phyloP scores from a whole-genome alignment of 1,140 invertebrate species.

The Hesperophylax magnus region DNA sequence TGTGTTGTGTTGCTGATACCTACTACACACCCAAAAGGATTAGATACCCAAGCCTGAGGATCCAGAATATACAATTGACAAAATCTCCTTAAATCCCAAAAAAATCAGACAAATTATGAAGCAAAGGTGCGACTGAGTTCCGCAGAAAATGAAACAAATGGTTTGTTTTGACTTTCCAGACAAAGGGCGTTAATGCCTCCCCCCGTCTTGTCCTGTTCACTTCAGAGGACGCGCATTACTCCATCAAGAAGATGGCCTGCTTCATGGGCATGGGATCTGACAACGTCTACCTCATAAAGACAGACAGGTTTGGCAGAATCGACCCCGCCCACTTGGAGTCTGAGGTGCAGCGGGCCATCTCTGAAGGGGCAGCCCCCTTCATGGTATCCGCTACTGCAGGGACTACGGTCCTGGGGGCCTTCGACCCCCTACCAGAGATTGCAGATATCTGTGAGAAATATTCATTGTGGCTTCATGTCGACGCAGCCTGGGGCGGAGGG shows the following conservation, averaged over 20 bases:
- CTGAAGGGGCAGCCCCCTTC: slow-evolving; percentile 82
- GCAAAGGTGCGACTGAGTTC: too few relatives aligned
- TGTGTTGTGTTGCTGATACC: too few relatives aligned
- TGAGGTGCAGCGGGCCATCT: slow-evolving; percentile 77
- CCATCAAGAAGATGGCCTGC: slow-evolving; percentile 88
- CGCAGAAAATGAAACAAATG: too few relatives aligned
- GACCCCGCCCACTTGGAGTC: slow-evolving; percentile 77
- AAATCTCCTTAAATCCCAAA: too few relatives aligned
- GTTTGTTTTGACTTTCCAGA: slow-evolving; percentile 69
- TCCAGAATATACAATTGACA: too few relatives aligned
- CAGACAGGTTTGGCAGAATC: slow-evolving; percentile 86
- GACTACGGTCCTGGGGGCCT: slow-evolving; percentile 88
- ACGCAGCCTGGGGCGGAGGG: slow-evolving; percentile 95
- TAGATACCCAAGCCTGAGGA: too few relatives aligned
- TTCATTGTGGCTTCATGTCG: slow-evolving; percentile 94
- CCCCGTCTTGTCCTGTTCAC: slow-evolving; percentile 84
- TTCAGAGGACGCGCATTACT: slow-evolving; percentile 95
- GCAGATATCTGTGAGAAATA: slow-evolving; percentile 87
- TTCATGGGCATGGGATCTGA: slow-evolving; percentile 84
- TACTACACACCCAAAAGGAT: too few relatives aligned
- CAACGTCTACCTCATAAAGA: slow-evolving; percentile 82
- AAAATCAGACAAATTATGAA: too few relatives aligned
- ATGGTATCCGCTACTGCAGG: slow-evolving; percentile 94
- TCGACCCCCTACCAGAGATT: slow-evolving; percentile 88
- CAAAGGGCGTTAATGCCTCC: slow-evolving; percentile 77